These are phyloP conservation scores for Jordanella pulchra DNA, from an alignment of 2,797 vertebrate genomes.

Conservation along the genomic window DNA sequence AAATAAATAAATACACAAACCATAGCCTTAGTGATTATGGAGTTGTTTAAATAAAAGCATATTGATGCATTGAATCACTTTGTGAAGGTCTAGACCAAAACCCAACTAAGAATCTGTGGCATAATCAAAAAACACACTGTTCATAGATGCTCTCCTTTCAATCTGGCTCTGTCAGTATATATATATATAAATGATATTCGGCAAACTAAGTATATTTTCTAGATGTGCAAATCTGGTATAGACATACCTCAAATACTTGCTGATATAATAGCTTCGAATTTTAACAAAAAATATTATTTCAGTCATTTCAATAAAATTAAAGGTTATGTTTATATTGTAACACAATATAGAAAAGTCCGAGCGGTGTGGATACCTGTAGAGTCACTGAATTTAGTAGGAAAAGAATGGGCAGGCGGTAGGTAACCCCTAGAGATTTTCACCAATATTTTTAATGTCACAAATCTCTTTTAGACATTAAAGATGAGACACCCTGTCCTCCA, in stretches of 20 bases:
- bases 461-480: slow-evolving; percentile 35
- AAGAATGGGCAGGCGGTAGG: not conserved
- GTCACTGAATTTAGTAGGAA: not conserved
- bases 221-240: not conserved
- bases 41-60: not conserved
- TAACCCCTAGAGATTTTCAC: slow-evolving; percentile 3
- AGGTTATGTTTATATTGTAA: not conserved
- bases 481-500: slow-evolving; percentile 15
- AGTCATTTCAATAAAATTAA: not conserved
- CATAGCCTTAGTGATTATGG: not conserved
- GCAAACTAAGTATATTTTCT: not conserved
- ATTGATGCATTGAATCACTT: not conserved
- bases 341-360: not conserved
- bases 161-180: not conserved
- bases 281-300: too few species aligned
- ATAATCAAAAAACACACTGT: not conserved
- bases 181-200: not conserved
- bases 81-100: not conserved
- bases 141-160: not conserved
- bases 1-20: not conserved
- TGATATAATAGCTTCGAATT: not conserved
- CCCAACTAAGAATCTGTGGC: too few species aligned
- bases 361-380: not conserved
- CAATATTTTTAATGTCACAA: slow-evolving; percentile 30
- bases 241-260: not conserved